Evolutionary conservation across 2,113 vertebrate genomes (phyloP).

Genomic region (Python bivittatus): DNA sequence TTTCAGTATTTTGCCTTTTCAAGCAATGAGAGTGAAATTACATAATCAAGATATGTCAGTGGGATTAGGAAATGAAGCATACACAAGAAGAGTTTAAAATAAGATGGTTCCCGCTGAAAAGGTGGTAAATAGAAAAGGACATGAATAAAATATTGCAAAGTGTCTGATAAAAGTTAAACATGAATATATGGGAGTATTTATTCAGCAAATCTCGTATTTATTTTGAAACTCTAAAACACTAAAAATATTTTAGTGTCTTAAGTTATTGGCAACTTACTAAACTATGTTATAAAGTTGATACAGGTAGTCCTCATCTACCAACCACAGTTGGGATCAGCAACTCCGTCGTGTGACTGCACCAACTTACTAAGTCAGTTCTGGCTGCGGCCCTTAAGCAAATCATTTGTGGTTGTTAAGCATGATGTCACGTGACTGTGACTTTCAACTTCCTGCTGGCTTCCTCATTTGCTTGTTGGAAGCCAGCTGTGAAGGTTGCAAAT

Average conservation of each 20-base stretch:
- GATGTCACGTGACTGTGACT: not conserved
- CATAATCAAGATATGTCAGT: not conserved
- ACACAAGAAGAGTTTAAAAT: not conserved
- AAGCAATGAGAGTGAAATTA: not conserved
- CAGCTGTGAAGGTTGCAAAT: no score
- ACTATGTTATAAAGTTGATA: not conserved
- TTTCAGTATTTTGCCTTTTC: not conserved
- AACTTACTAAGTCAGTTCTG: no score
- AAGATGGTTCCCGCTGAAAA: not conserved
- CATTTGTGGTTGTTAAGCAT: no score
- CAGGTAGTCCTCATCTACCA: no score
- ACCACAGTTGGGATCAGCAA: no score
- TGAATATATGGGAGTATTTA: not conserved
- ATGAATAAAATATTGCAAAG: not conserved
- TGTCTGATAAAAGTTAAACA: not conserved
- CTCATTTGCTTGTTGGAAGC: not conserved
- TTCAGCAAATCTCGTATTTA: not conserved
- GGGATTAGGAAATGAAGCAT: not conserved
- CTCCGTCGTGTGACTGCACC: no score
- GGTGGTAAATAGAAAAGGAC: not conserved
- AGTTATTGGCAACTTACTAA: not conserved
- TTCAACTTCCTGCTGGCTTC: not conserved
- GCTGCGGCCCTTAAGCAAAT: no score
- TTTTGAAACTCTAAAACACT: no score
- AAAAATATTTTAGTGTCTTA: not conserved